A percentile compares a stretch with the other conserved stretches of the same genome.
Evolutionary conservation across 2,888 invertebrate genomes (phyloP).

Genomic region (Heterodera filipjevi): DNA sequence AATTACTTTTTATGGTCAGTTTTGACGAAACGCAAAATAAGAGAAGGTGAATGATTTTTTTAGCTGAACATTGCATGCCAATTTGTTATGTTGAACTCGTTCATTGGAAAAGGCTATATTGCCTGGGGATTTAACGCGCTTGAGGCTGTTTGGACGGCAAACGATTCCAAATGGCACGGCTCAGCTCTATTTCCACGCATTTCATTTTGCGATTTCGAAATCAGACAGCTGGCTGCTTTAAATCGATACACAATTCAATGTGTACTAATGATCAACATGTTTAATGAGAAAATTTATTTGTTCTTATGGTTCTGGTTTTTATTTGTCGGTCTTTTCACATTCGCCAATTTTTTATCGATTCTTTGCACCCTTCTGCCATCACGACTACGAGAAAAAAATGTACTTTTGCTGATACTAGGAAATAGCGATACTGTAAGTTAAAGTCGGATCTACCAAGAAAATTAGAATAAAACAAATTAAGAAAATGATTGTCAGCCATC

Average conservation of each 20-base stretch:
- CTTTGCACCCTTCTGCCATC: conserved; percentile 57
- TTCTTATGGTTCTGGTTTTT: conserved; percentile 67
- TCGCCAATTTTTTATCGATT: conserved; percentile 68
- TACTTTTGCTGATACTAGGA: conserved; percentile 37
- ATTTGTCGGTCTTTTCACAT: conserved; percentile 66
- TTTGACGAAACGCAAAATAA: neutral
- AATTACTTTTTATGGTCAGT: conserved; percentile 51
- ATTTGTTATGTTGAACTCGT: conserved; percentile 63
- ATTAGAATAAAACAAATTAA: too few species aligned
- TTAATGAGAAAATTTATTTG: conserved; percentile 58
- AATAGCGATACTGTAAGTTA: too few species aligned
- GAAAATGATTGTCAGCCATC: too few species aligned
- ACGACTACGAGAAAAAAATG: conserved; percentile 41
- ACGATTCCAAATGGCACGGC: too few species aligned
- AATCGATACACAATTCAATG: conserved; percentile 63
- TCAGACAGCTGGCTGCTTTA: conserved; percentile 66
- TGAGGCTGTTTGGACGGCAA: conserved; percentile 58
- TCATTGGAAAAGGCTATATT: conserved; percentile 61
- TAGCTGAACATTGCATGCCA: conserved; percentile 60
- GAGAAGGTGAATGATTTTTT: conserved; percentile 8
- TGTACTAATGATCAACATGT: conserved; percentile 63
- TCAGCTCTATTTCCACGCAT: conserved; percentile 63
- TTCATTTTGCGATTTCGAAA: conserved; percentile 51
- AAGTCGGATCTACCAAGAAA: too few species aligned
- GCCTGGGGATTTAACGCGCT: conserved; percentile 63